Evolutionary conservation across 2,888 invertebrate species (phyloP), one percentile per base, ranked within the genome.

Genomic region (Saturnia pavonia): DNA sequence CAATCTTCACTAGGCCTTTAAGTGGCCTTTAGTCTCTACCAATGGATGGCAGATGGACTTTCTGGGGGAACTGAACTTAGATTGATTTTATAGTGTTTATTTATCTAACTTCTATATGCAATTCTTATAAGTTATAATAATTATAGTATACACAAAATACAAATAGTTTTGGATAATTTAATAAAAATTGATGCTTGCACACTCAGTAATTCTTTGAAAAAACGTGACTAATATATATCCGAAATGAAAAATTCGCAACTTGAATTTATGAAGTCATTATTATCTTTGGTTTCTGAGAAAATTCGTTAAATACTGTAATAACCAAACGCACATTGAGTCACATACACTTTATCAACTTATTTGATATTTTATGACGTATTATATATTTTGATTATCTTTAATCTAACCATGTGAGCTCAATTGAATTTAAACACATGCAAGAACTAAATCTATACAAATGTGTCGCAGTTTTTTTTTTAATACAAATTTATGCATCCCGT

Each of bases 251-350:
- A 78, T 75, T 76, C 73, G 77, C 78, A 78, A 75, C 72, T 75
- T 73, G 72, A 72, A 80, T 75, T 77, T 75, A 80, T 87, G 84
- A 87, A 80, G 80, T 87, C 85, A 87, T 74, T 71, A 72, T 74
- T 77, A 76, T 78, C 74, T 74, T 81, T 78, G 73, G 82, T 81
- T 90, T 88, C 88, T 79, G 67, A 81, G 88, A 88, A 88, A 74
- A 77, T 73, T 76, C 74, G 70, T 71, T 78, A 72, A 77, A 78
- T 70, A 66, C 27, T 57, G 54, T 7, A 54, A 66, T 71, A 72
- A 68, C 73, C 74, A 72, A 72, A 70, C 69, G 25, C 45, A 48
- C 70, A 75, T 80, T 80, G 79, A 83, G 69, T 83, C 83, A 82
- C 73, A 70, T 71, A 65, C 74, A 72, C 74, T 74, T 78, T 74